phyloP scores from a whole-genome alignment of 2,888 invertebrate genomes.

The Mechanitis mazaeus region DNA sequence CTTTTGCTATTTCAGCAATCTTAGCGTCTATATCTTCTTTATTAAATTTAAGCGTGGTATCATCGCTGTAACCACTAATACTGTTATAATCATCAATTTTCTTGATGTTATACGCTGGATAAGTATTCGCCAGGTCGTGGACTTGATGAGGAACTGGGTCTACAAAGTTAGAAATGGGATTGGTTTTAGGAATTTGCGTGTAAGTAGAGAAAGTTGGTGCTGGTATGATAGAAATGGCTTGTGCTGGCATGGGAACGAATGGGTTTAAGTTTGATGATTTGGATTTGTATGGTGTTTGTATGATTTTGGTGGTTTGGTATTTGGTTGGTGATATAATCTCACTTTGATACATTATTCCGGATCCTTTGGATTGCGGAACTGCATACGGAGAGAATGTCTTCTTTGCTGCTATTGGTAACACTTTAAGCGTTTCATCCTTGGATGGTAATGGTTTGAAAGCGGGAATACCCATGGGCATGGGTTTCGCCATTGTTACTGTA shows the following conservation, averaged over 20 bases:
- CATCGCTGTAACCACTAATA: constrained; percentile 68
- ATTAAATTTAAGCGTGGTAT: constrained; percentile 57
- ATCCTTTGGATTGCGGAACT: constrained; percentile 58
- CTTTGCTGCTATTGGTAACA: constrained; percentile 64
- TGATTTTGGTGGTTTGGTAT: constrained; percentile 51
- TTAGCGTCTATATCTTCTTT: constrained; percentile 68
- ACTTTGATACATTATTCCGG: constrained; percentile 63
- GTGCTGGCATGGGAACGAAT: constrained; percentile 67
- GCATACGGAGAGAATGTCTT: constrained; percentile 57
- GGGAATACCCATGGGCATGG: constrained; percentile 80
- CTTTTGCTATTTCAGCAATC: constrained; percentile 77
- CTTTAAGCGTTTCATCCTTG: constrained; percentile 73
- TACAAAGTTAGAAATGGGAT: constrained; percentile 71
- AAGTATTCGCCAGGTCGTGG: constrained; percentile 55
- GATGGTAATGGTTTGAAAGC: constrained; percentile 88
- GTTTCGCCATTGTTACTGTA: constrained; percentile 69
- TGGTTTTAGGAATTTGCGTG: constrained; percentile 45
- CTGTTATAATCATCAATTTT: constrained; percentile 70
- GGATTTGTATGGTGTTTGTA: constrained; percentile 53
- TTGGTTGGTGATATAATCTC: constrained; percentile 63
- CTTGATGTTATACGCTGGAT: constrained; percentile 60
- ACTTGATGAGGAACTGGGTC: constrained; percentile 69
- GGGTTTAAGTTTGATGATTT: constrained; percentile 68
- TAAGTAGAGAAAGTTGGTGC: constrained; percentile 41
- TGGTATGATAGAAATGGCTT: constrained; percentile 57